phyloP scores from a whole-genome alignment of 2,888 invertebrate species.

The Acanthosepion pharaonis region DNA sequence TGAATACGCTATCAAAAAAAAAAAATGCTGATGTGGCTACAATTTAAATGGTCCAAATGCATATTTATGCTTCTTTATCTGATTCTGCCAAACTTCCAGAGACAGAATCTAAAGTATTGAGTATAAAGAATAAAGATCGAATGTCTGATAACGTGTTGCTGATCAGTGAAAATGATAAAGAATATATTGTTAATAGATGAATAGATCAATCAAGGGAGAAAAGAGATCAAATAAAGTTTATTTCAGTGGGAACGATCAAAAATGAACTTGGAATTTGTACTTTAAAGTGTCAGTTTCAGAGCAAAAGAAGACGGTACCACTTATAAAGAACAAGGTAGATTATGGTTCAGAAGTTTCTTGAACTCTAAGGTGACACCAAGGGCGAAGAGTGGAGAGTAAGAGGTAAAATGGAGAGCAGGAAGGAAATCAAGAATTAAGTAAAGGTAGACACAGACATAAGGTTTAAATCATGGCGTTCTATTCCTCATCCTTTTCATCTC shows the following conservation, averaged over 20 bases:
- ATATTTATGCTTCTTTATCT: too few species aligned
- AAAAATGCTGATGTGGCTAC: too few species aligned
- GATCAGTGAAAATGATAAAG: neutral
- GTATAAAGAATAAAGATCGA: too few species aligned
- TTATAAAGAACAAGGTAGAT: neutral
- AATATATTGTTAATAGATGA: neutral
- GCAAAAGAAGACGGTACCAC: neutral
- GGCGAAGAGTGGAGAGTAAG: too few species aligned
- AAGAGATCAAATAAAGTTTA: neutral
- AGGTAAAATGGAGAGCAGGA: neutral
- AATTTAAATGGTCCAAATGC: too few species aligned
- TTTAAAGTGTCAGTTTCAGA: neutral
- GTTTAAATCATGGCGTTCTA: too few species aligned
- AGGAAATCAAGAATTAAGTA: neutral
- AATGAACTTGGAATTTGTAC: neutral
- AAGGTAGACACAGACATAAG: too few species aligned
- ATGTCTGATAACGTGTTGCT: neutral
- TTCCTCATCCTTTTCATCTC: too few species aligned
- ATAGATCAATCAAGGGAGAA: neutral
- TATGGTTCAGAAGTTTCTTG: slow-evolving; percentile 8
- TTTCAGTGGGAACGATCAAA: neutral
- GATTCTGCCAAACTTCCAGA: too few species aligned
- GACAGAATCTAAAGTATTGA: too few species aligned
- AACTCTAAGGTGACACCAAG: neutral
- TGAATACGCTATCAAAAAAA: too few species aligned